Conservation (phyloP, 2,797 vertebrate genomes). For the Paramormyrops hopkinsi region DNA sequence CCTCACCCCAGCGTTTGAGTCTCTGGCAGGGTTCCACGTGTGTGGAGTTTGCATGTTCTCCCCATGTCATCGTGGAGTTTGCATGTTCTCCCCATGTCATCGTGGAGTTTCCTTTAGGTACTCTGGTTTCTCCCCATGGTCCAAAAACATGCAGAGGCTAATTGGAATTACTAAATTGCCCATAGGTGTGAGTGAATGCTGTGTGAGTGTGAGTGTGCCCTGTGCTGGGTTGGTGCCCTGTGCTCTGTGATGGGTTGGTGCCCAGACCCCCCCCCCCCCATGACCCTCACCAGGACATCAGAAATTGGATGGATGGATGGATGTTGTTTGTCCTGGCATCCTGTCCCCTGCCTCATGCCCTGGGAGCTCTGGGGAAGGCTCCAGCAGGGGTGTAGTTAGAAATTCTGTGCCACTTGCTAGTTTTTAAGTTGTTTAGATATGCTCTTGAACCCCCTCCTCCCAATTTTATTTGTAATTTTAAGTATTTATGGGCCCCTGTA, state of each 20-base stretch:
- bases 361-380: neutral
- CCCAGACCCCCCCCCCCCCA: neutral
- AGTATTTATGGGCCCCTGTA: neutral
- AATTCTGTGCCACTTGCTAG: neutral
- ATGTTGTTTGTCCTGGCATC: neutral
- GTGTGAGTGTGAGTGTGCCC: too few species aligned
- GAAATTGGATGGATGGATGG: neutral
- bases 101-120: neutral
- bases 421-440: neutral
- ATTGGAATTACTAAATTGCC: neutral
- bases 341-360: neutral
- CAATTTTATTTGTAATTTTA: neutral
- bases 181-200: neutral
- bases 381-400: neutral
- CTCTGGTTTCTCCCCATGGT: neutral
- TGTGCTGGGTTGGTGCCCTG: too few species aligned
- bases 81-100: neutral
- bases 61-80: neutral
- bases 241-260: too few species aligned
- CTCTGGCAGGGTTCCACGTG: neutral
- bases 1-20: neutral
- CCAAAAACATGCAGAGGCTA: neutral
- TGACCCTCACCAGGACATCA: neutral
- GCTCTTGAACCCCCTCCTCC: neutral
- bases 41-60: neutral